phyloP scores from a whole-genome alignment of 2,113 vertebrate species.

The Anolis sagrei region DNA sequence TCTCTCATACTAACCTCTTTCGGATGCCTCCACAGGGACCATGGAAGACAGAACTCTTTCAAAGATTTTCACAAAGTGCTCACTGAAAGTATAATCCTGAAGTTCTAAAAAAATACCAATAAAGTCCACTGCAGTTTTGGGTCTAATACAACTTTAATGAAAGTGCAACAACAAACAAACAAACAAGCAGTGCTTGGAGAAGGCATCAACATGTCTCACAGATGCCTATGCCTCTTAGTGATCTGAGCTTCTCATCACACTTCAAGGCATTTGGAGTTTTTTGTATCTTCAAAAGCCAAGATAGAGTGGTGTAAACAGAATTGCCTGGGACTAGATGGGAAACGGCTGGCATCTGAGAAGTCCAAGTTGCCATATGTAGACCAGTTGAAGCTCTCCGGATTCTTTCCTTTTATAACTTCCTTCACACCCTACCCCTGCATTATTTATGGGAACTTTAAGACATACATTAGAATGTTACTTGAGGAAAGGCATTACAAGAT shows the following conservation, averaged over 20 bases:
- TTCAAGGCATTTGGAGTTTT: constrained; percentile 14
- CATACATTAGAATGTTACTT: background rate
- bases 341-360: background rate
- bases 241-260: background rate
- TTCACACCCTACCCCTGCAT: background rate
- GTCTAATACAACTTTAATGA: constrained; percentile 34
- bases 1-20: background rate
- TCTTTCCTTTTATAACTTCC: background rate
- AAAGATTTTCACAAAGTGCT: background rate
- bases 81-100: constrained; percentile 3
- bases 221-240: constrained; percentile 8
- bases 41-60: background rate
- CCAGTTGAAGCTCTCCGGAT: background rate
- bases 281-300: constrained; percentile 1
- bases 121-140: constrained; percentile 19
- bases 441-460: background rate
- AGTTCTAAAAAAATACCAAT: constrained; percentile 12
- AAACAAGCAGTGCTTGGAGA: background rate
- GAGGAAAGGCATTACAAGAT: background rate
- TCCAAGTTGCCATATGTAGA: background rate
- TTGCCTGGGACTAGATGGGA: background rate
- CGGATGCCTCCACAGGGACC: background rate
- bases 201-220: constrained; percentile 20
- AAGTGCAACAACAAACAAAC: constrained; percentile 15
- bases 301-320: constrained; percentile 4